Conservation (phyloP, 1,140 invertebrate genomes). For the Drosophila seguyi region DNA sequence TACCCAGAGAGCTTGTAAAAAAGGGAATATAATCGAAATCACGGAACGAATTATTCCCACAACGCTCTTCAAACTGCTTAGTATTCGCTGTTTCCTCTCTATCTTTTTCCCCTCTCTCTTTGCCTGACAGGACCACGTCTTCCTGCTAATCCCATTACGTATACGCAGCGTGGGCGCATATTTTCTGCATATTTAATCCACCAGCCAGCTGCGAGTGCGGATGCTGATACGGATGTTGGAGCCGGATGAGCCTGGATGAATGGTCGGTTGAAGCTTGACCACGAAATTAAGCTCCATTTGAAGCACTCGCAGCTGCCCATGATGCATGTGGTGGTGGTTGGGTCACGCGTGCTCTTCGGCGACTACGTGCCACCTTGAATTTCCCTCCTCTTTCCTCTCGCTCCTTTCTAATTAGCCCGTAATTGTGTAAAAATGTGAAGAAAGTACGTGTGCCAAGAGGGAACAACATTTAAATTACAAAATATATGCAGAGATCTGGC, state of each 20-base stretch:
- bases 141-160: constrained; percentile 60
- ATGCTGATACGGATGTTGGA: constrained; percentile 14
- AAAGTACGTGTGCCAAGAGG: constrained; percentile 17
- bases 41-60: constrained; percentile 49
- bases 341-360: constrained; percentile 13
- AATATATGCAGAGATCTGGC: constrained; percentile 10
- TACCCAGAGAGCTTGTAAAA: constrained; percentile 39
- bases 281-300: constrained; percentile 60
- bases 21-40: constrained; percentile 54
- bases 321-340: constrained; percentile 45
- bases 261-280: constrained; percentile 22
- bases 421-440: constrained; percentile 45
- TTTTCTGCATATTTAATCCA: constrained; percentile 60
- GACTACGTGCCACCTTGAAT: constrained; percentile 42
- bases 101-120: not conserved
- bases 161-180: constrained; percentile 63
- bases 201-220: constrained; percentile 13
- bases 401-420: constrained; percentile 39
- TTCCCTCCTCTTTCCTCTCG: not conserved
- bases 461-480: constrained; percentile 27
- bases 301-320: constrained; percentile 21
- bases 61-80: constrained; percentile 44
- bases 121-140: constrained; percentile 11
- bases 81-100: constrained; percentile 2
- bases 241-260: constrained; percentile 8